Evolutionary conservation across 2,113 vertebrate species (phyloP), one percentile per base, ranked within the genome.

Genomic region (Rutilus rutilus): DNA sequence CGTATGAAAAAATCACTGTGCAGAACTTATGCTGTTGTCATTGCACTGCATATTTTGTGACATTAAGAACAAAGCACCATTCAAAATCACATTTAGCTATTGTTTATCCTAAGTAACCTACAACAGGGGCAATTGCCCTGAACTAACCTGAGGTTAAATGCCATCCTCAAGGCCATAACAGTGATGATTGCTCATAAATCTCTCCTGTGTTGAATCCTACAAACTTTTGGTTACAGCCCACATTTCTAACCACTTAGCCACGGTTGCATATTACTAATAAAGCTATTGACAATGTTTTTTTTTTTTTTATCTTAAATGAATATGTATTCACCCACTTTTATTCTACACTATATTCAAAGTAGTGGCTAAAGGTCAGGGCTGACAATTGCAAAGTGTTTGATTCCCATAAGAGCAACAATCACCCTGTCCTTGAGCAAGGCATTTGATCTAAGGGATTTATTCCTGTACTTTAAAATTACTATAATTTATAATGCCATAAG

Each of bases 11-110:
- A 36, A 17, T 4, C 25, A 79, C n/a, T 2, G 2, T 17, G 17
- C 4, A 6, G 80, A 75, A 75, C 62, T 62, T 19, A 47, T 50
- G n/a, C 27, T 57, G 67, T 36, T 19, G 14, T 39, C 45, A 60
- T 74, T 67, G 33, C 25, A 54, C 57, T 81, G 73, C 25, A 15
- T 30, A 15, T 59, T 33, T 59, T 39, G 54, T 36, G 10, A n/a
- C 76, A 78, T 78, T 23, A 6, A 36, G 54, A 78, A 78, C 47
- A 60, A 79, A 42, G 33, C 33, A 42, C 23, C 1, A 79, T 79
- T n/a, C 23, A 25, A 45, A 42, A 36, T 15, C n/a, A 17, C 3
- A 62, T 62, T 25, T 78, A 39, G 76, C 19, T 9, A 17, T 77
- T 33, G 27, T 54, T 52, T 67, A 76, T 52, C n/a, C 15, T 10